Evolutionary conservation across 2,888 invertebrate genomes (phyloP), one percentile per base, ranked within the genome.

Genomic region (Petrolisthes cinctipes): DNA sequence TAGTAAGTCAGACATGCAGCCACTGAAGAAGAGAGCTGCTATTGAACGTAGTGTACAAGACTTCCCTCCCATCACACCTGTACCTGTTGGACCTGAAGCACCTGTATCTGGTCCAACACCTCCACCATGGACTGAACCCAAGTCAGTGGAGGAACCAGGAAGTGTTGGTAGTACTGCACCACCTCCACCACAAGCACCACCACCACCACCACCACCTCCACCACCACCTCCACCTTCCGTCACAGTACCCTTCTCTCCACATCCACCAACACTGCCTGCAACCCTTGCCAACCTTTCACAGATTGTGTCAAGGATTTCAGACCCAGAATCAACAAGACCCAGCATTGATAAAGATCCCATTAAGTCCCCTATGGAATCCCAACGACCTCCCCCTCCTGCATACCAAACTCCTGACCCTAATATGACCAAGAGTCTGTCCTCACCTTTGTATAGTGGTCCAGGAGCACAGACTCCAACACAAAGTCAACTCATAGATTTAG

Each of bases 241-340:
- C 53, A 53, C 85, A 11, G 79, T 85, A 68, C 85, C 83, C 11
- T 89, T 85, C 54, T 82, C 89, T 11, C 88, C 83, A 14, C 88
- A 84, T 83, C 78, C 87, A 17, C 61, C 86, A 17, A 82, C 89
- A 66, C 71, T 90, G 71, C 91, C 89, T 23, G 90, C 90, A 80
- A 91, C 86, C 66, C 75, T 91, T 11, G 90, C 90, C 71, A 90
- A 88, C 80, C 82, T 91, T 14, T 89, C 90, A 23, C 90, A 91
- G 80, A 90, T 91, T 20, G 91, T 91, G 20, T 90, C 91, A 0
- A 86, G 91, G 37, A 85, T 90, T 57, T 86, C 91, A 51, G 89
- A 91, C 37, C 88, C 90, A 11, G 86, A 89, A 23, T 73, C 86
- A 11, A 66, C 5, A 14, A 79, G 86, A 80, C n/a, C 76, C 53